These are phyloP conservation scores for Thunnus albacares DNA, from an alignment of 2,797 vertebrate genomes.

Conservation along the genomic window DNA sequence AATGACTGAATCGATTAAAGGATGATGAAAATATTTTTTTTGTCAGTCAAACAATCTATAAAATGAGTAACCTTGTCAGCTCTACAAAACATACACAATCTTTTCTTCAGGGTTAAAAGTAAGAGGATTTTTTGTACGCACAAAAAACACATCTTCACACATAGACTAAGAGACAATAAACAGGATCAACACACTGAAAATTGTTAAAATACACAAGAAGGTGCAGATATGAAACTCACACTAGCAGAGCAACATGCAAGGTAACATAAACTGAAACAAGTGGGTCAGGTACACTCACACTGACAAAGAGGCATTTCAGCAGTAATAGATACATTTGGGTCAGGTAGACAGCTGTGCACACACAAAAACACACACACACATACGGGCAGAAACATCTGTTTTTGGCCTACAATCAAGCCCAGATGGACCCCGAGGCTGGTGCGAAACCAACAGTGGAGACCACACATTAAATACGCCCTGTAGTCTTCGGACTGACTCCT, in stretches of 20 bases:
- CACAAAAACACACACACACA: slow-evolving; percentile 35
- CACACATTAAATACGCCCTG: slow-evolving; percentile 65
- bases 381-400: slow-evolving; percentile 74
- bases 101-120: neutral
- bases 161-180: slow-evolving; percentile 8
- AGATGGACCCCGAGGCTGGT: slow-evolving; percentile 63
- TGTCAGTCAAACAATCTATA: too few species aligned
- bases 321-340: slow-evolving; percentile 71
- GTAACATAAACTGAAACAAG: slow-evolving; percentile 51
- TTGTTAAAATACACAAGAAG: slow-evolving; percentile 17
- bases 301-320: slow-evolving; percentile 58
- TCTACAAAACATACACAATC: too few species aligned
- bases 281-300: slow-evolving; percentile 50
- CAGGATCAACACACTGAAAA: neutral
- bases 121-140: neutral
- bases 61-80: too few species aligned
- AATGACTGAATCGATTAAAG: neutral
- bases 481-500: slow-evolving; percentile 46
- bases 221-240: neutral
- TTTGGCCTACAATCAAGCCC: slow-evolving; percentile 69
- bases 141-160: neutral
- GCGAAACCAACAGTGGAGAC: slow-evolving; percentile 64
- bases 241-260: slow-evolving; percentile 29
- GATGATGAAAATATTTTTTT: too few species aligned
- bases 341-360: slow-evolving; percentile 65